phyloP scores from a whole-genome alignment of 2,113 vertebrate genomes.

The Ptilorrhoa leucosticta region DNA sequence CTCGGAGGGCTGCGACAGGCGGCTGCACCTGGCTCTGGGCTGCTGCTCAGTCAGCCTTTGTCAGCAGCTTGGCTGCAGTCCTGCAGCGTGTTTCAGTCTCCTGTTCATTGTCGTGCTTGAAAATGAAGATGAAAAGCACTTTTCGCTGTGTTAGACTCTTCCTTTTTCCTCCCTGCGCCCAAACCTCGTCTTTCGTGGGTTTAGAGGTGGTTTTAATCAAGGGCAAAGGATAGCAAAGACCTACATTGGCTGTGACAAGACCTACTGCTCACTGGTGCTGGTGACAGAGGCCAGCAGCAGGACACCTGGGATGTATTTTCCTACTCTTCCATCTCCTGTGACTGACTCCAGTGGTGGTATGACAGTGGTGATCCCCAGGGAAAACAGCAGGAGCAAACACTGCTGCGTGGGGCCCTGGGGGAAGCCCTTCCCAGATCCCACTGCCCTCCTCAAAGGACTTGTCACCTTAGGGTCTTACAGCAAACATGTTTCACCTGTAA shows the following conservation, averaged over 20 bases:
- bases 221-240: background rate
- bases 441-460: background rate
- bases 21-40: background rate
- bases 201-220: background rate
- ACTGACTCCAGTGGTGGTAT: background rate
- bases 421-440: background rate
- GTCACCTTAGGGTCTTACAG: background rate
- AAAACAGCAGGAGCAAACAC: background rate
- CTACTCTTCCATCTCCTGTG: background rate
- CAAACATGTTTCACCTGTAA: background rate
- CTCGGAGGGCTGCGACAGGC: background rate
- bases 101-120: background rate
- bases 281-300: background rate
- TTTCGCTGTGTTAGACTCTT: background rate
- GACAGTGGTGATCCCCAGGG: background rate
- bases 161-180: background rate
- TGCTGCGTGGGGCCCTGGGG: fast-evolving
- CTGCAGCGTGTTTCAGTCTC: background rate
- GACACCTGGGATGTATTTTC: background rate
- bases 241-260: background rate
- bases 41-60: background rate
- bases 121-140: background rate
- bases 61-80: background rate
- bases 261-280: background rate
- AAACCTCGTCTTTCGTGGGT: background rate